A percentile compares a stretch with the other conserved stretches of the same genome.
Conservation (phyloP, 2,113 vertebrate species). For the Pogona vitticeps region DNA sequence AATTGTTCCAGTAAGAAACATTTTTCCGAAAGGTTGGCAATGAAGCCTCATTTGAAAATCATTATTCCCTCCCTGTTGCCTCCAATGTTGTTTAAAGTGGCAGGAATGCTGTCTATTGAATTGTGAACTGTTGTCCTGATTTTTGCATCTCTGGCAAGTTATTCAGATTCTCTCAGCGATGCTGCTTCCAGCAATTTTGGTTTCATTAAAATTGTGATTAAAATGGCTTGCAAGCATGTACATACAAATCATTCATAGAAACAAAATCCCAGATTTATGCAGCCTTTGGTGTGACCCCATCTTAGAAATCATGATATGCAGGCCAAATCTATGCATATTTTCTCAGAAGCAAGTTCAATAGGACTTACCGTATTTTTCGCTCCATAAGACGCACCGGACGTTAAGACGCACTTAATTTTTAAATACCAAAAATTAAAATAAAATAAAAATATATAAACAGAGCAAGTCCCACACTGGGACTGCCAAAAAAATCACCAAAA, state of each 20-base stretch:
- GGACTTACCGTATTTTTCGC: no score
- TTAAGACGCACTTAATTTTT: no score
- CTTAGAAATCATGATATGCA: not conserved
- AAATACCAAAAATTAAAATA: no score
- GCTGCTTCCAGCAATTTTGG: constrained; percentile 19
- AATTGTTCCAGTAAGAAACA: not conserved
- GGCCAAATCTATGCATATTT: no score
- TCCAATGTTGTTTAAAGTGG: not conserved
- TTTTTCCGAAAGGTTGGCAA: constrained; percentile 2
- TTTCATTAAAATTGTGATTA: constrained; percentile 32
- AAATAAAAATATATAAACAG: no score
- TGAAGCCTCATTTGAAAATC: not conserved
- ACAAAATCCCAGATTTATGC: not conserved
- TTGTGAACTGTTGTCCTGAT: constrained; percentile 10
- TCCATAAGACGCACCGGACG: no score
- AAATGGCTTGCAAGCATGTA: constrained; percentile 1
- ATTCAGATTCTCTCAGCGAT: not conserved
- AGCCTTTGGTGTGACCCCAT: not conserved
- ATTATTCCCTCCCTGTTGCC: not conserved
- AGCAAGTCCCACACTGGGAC: no score
- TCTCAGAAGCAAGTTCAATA: not conserved
- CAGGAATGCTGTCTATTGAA: constrained; percentile 9
- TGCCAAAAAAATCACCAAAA: no score
- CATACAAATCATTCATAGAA: not conserved
- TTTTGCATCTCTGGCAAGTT: not conserved